Percentiles rank a stretch among this genome's conserved stretches.
Conservation (phyloP, 2,113 vertebrate genomes). For the Urocynchramus pylzowi region DNA sequence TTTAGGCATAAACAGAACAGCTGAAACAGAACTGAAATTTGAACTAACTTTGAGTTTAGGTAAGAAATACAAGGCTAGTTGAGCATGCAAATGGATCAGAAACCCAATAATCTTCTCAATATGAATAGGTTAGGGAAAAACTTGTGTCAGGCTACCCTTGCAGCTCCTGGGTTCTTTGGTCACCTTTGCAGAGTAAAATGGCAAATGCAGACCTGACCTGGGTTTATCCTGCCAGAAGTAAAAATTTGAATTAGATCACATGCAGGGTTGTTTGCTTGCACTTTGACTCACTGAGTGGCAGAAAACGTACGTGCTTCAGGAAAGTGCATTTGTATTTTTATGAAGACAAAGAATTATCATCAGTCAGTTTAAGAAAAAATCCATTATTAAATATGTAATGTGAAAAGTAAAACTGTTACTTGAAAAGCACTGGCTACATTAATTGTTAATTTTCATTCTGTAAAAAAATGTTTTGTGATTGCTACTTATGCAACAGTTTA, state of each 20-base stretch:
- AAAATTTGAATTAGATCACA: not conserved
- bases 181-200: not conserved
- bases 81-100: not conserved
- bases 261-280: not conserved
- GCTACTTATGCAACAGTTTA: not conserved
- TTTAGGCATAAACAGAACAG: not conserved
- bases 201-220: not conserved
- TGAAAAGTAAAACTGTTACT: constrained; percentile 53
- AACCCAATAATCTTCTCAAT: not conserved
- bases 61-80: not conserved
- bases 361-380: constrained; percentile 27
- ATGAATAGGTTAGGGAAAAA: not conserved
- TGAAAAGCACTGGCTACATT: constrained; percentile 43
- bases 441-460: constrained; percentile 34
- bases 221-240: not conserved
- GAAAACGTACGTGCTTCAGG: not conserved
- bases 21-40: not conserved
- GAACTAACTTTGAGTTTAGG: not conserved
- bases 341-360: constrained; percentile 21
- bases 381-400: not conserved
- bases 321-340: constrained; percentile 11
- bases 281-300: not conserved
- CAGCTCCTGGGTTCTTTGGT: not conserved
- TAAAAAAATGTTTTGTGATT: constrained; percentile 48
- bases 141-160: not conserved